Percentiles rank a stretch among this genome's conserved stretches.
phyloP scores from a whole-genome alignment of 1,140 invertebrate genomes.

The Bombus soroeensis region DNA sequence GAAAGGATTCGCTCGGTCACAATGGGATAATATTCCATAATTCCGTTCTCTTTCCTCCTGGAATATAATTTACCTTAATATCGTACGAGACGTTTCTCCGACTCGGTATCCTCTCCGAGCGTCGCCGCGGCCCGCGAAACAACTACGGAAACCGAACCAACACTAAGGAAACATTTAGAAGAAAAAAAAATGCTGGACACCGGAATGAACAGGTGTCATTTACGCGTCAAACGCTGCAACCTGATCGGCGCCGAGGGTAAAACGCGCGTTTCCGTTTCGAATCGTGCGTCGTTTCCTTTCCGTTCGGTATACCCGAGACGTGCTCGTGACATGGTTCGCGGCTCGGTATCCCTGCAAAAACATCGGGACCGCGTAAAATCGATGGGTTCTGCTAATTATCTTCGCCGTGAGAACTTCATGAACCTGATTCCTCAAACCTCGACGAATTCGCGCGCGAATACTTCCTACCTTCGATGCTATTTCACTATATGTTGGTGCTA shows the following conservation, averaged over 20 bases:
- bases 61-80: slow-evolving; percentile 58
- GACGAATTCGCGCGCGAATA: background rate
- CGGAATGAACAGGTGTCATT: slow-evolving; percentile 40
- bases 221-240: slow-evolving; percentile 52
- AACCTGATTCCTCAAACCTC: slow-evolving; percentile 15
- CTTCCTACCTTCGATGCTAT: background rate
- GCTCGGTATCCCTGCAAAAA: slow-evolving; percentile 38
- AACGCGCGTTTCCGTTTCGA: slow-evolving; percentile 60
- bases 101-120: background rate
- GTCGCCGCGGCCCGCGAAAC: background rate
- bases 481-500: background rate
- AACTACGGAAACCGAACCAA: slow-evolving; percentile 20
- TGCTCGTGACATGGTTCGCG: slow-evolving; percentile 9
- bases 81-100: slow-evolving; percentile 36
- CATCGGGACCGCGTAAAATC: slow-evolving; percentile 39
- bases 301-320: slow-evolving; percentile 10
- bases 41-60: slow-evolving; percentile 45
- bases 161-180: slow-evolving; percentile 26
- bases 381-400: slow-evolving; percentile 54
- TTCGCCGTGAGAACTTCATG: slow-evolving; percentile 35
- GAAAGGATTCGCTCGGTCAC: slow-evolving; percentile 51
- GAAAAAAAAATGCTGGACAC: background rate
- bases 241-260: slow-evolving; percentile 36
- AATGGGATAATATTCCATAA: slow-evolving; percentile 45
- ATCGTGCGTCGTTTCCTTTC: slow-evolving; percentile 53